phyloP scores from a whole-genome alignment of 1,140 invertebrate genomes.

The Drosophila orosa region DNA sequence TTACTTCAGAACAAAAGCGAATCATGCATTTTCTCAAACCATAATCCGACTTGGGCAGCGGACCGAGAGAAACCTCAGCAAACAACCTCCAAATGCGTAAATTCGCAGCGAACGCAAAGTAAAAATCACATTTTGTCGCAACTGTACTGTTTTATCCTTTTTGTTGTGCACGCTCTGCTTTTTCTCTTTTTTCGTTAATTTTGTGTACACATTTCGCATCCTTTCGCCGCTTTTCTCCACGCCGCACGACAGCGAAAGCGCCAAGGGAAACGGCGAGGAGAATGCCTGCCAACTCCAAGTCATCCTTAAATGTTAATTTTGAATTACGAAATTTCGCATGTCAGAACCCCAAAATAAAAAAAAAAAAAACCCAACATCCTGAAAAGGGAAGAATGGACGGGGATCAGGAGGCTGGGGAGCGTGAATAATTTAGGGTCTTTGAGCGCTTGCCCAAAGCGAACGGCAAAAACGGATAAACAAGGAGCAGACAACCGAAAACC shows the following conservation, averaged over 20 bases:
- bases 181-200: conserved; percentile 68
- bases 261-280: conserved; percentile 31
- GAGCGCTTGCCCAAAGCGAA: conserved; percentile 60
- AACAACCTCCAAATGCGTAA: conserved; percentile 77
- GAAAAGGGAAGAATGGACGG: neutral
- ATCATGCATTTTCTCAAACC: neutral
- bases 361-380: neutral
- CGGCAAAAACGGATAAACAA: conserved; percentile 43
- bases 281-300: conserved; percentile 72
- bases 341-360: conserved; percentile 36
- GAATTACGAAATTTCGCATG: conserved; percentile 80
- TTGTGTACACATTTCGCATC: conserved; percentile 57
- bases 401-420: conserved; percentile 22
- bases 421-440: conserved; percentile 81
- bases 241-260: conserved; percentile 31
- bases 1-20: neutral
- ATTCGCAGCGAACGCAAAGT: conserved; percentile 52
- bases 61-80: conserved; percentile 31
- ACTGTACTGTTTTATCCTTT: conserved; percentile 68
- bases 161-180: conserved; percentile 44
- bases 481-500: conserved; percentile 39
- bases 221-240: conserved; percentile 46
- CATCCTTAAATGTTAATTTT: conserved; percentile 83
- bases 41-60: neutral
- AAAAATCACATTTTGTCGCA: conserved; percentile 67